Base-by-base conservation (phyloP, 2,888 invertebrate genomes). In the Drosophila affinis region DNA sequence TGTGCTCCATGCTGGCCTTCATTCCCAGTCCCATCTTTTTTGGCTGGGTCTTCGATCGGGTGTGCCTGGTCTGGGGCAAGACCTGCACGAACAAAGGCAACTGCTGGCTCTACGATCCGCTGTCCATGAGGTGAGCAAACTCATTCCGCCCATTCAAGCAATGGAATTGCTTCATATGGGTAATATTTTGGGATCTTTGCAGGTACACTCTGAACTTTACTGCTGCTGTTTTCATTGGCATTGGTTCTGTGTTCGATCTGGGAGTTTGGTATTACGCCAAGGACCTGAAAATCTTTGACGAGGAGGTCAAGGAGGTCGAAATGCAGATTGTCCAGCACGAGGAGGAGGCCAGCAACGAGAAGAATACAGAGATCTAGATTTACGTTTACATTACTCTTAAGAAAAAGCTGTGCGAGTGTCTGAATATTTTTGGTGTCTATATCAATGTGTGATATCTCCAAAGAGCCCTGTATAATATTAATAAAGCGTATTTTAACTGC, bases 21-120 rank as follows among this genome's bases (percentile, higher is more conserved):
- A 95, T 96, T 78, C 96, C 96, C 0, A 95, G 95, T 54, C 96
- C 96, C 0, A 95, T 96, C 76, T 93, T 96, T 64, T 96, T 96
- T 83, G 96, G 96, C 60, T 94, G 94, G 81, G 94, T 96, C 61
- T 93, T 96, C 80, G 92, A 92, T 80, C 88, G 88, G 46, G 93
- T 95, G 9, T 96, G 96, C 80, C 90, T 95, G 29, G 94, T 96
- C 14, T 96, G 96, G 96, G 95, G 95, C 12, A 95, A 95, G 88
- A 95, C 95, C 4, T 96, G 95, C 84, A 93, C 94, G 0, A 94
- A 94, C 60, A 94, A 93, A 56, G 95, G 95, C 73, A 95, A 95
- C 85, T 96, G 96, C 87, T 96, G 96, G 96, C 92, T 95, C 10
- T 96, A 96, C 90, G 94, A 95, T 89, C 95, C 95, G 10, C 93